Conservation (phyloP, 2,113 vertebrate species). For the Pterocles burchelli region DNA sequence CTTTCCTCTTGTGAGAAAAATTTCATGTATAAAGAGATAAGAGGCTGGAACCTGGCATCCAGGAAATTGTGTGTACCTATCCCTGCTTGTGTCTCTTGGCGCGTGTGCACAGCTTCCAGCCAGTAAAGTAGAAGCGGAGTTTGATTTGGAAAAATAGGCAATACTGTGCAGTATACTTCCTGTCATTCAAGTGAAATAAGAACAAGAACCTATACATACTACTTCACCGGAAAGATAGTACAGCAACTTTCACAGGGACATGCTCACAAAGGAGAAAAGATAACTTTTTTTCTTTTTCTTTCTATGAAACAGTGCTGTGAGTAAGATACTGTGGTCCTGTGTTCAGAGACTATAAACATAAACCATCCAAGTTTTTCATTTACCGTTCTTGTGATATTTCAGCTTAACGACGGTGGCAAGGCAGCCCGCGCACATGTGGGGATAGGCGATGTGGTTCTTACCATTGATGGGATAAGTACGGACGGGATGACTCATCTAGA, state of each 20-base stretch:
- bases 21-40: not conserved
- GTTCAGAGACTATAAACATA: not conserved
- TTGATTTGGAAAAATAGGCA: not conserved
- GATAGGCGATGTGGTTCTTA: conserved; percentile 91
- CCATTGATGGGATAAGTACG: conserved; percentile 90
- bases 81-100: not conserved
- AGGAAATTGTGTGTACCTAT: not conserved
- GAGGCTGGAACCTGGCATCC: not conserved
- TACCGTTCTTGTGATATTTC: conserved; percentile 26
- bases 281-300: not conserved
- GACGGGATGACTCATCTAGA: conserved; percentile 97
- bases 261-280: not conserved
- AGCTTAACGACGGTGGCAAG: conserved; percentile 92
- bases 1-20: not conserved
- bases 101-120: not conserved
- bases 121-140: not conserved
- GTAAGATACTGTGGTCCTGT: not conserved
- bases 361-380: not conserved
- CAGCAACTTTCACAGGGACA: not conserved
- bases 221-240: not conserved
- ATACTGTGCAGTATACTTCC: not conserved
- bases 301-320: not conserved
- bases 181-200: not conserved
- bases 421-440: conserved; percentile 85
- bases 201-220: not conserved